Base-by-base conservation (phyloP, 2,797 vertebrate species). In the Halcyon badia region DNA sequence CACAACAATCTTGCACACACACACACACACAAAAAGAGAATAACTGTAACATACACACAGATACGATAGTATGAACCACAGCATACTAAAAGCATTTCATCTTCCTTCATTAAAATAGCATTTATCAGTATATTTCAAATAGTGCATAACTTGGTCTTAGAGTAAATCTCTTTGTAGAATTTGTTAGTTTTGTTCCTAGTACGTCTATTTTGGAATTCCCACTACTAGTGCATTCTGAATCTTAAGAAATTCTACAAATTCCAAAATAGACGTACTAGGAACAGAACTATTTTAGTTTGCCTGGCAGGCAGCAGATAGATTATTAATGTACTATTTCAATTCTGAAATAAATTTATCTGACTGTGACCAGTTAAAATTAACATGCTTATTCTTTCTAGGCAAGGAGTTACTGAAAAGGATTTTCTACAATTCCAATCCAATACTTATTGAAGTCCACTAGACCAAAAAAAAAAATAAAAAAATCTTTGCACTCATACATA, bases 311-410 rank as follows among this genome's bases (percentile, higher is more conserved):
- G 49, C 3, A 91, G 72, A 48, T 41, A 72, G 24, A 79, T 44
- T 79, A 84, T 88, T 79, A 61, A 77, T 68, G 37, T 37, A 37
- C n/a, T 51, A 21, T 66, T 94, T 94, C 75, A 73, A 41, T 84
- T 66, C 71, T 72, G 22, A 22, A 83, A 94, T 89, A 92, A 85
- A 76, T 11, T 68, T 79, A 70, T 21, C 11, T 57, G 28, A 57
- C 22, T 70, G 12, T 58, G 46, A 90, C 79, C 61, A 79, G 42
- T 65, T 89, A 91, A 94, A 94, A 89, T 80, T 41, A 92, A 56
- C 46, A 37, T n/a, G 17, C 14, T 73, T 60, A 70, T 33, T 83
- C 57, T 87, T 93, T 61, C 3, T 0, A 81, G 41, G 26, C 22
- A 75, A 41, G 49, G 26, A 75, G 88, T 72, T 82, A 89, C 83